These are phyloP conservation scores for Chloroceryle aenea DNA, from an alignment of 2,113 vertebrate species.

Conservation along the genomic window DNA sequence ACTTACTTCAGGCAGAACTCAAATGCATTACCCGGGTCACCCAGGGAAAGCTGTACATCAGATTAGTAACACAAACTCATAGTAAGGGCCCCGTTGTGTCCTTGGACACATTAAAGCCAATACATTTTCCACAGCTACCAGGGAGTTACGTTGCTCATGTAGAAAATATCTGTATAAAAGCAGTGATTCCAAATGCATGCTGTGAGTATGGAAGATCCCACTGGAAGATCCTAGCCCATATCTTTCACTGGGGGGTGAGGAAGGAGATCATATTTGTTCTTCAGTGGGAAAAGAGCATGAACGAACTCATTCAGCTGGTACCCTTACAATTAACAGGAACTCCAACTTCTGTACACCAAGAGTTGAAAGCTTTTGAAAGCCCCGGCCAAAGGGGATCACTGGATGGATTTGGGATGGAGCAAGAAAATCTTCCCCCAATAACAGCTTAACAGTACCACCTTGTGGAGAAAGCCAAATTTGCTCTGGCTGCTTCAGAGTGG, in stretches of 20 bases:
- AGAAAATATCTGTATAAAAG: neutral
- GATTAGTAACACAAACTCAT: neutral
- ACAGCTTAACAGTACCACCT: constrained; percentile 56
- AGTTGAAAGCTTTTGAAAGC: neutral
- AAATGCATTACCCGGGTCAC: fast-evolving
- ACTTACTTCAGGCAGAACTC: neutral
- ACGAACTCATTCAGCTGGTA: neutral
- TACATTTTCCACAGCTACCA: neutral
- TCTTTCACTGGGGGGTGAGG: neutral
- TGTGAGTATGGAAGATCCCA: fast-evolving
- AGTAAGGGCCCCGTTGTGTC: neutral
- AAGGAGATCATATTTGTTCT: neutral
- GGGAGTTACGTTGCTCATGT: neutral
- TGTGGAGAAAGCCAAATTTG: neutral
- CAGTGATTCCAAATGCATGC: neutral
- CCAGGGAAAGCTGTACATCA: neutral
- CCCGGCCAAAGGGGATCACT: neutral
- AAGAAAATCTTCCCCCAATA: neutral
- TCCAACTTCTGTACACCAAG: neutral
- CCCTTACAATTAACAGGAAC: neutral
- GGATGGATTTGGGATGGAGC: neutral
- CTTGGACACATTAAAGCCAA: neutral
- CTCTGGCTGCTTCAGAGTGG: neutral
- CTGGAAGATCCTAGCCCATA: neutral
- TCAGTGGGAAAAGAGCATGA: neutral